These are phyloP conservation scores for Helicoverpa zea DNA, from an alignment of 1,140 invertebrate species.

Conservation along the genomic window DNA sequence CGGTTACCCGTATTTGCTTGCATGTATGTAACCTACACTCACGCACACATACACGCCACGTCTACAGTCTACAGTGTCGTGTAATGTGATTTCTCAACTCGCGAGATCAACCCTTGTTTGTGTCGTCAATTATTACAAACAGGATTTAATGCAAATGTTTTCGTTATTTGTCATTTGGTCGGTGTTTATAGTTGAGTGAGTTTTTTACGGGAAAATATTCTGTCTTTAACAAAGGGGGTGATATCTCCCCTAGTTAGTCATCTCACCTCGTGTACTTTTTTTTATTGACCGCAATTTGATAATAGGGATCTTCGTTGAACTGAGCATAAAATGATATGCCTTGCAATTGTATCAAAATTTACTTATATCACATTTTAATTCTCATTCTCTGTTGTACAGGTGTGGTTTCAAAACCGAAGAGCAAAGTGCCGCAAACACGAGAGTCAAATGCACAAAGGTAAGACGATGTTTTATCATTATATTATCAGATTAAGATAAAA, in stretches of 20 bases:
- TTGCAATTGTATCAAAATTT: too few relatives aligned
- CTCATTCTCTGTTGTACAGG: conserved; percentile 87
- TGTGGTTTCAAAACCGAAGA: conserved; percentile 98
- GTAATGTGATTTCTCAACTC: conserved; percentile 51
- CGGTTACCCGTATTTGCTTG: conserved; percentile 71
- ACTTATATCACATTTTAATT: background rate
- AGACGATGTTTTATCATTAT: too few relatives aligned
- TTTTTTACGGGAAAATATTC: background rate
- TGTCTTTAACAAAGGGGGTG: too few relatives aligned
- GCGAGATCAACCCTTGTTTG: conserved; percentile 44
- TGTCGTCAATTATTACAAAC: conserved; percentile 46
- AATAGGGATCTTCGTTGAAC: too few relatives aligned
- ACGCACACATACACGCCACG: background rate
- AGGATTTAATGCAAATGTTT: conserved; percentile 49
- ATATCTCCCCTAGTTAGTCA: too few relatives aligned
- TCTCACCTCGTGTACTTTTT: too few relatives aligned
- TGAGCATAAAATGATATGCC: too few relatives aligned
- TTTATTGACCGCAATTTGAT: too few relatives aligned
- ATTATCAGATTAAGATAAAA: too few relatives aligned
- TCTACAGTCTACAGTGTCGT: background rate
- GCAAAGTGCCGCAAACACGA: conserved; percentile 98
- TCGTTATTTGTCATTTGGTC: conserved; percentile 18
- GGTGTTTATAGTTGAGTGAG: background rate
- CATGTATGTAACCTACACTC: conserved; percentile 40
- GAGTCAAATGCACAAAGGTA: conserved; percentile 98